These are phyloP conservation scores for Heterodera carotae DNA, from an alignment of 1,140 invertebrate species.

Conservation along the genomic window DNA sequence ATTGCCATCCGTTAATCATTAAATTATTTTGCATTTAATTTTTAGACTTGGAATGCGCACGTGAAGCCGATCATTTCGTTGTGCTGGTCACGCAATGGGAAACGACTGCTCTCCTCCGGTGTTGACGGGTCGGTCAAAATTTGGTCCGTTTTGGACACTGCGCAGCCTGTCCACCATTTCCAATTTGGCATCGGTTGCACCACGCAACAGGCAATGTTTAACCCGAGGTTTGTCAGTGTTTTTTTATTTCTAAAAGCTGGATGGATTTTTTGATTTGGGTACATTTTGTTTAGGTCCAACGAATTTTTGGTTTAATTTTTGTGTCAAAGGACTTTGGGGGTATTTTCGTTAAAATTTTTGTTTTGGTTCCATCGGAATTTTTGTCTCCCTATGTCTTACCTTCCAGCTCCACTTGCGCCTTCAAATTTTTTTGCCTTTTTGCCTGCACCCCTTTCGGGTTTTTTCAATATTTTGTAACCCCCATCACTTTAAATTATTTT, in stretches of 20 bases:
- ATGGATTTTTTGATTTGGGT: neutral
- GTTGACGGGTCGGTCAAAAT: conserved; percentile 47
- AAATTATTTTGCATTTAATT: conserved; percentile 4
- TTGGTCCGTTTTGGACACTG: conserved; percentile 39
- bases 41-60: conserved; percentile 51
- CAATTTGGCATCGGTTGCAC: conserved; percentile 35
- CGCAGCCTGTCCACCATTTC: conserved; percentile 30
- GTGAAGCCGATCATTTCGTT: conserved; percentile 50
- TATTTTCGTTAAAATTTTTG: no score
- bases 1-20: no score
- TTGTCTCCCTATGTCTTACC: no score
- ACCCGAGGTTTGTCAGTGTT: conserved; percentile 34
- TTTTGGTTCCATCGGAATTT: no score
- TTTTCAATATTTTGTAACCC: no score
- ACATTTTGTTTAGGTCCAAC: neutral
- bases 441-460: no score
- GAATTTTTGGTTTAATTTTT: no score
- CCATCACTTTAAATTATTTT: conserved; percentile 24
- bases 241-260: neutral
- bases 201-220: conserved; percentile 42
- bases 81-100: conserved; percentile 49
- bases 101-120: conserved; percentile 40
- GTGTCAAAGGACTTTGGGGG: no score
- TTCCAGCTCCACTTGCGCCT: no score
- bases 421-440: no score